A percentile compares a stretch with the other conserved stretches of the same genome.
Evolutionary conservation across 2,888 invertebrate species (phyloP).

Genomic region (Fabriciana adippe): DNA sequence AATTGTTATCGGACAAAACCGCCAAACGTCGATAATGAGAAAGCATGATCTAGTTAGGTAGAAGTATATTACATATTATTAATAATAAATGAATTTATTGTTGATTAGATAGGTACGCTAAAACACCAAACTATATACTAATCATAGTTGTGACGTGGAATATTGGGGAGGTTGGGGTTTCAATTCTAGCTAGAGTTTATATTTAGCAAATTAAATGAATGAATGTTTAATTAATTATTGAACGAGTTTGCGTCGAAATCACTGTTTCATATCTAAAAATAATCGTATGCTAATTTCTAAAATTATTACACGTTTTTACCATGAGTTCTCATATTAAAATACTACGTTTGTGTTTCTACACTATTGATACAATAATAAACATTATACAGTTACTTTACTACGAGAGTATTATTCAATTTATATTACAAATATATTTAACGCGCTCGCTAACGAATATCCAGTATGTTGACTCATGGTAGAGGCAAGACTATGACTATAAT

Average conservation of each 20-base stretch:
- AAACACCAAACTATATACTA: conserved; percentile 32
- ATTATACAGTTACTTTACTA: background rate
- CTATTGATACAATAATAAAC: background rate
- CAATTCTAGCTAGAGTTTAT: conserved; percentile 11
- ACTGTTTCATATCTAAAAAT: background rate
- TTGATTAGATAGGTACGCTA: conserved; percentile 37
- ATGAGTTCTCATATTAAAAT: background rate
- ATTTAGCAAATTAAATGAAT: conserved; percentile 9
- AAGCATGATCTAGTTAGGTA: conserved; percentile 35
- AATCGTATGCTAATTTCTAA: background rate
- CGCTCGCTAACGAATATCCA: background rate
- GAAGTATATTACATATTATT: conserved; percentile 25
- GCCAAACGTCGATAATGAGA: conserved; percentile 30
- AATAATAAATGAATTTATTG: conserved; percentile 39
- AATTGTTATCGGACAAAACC: conserved; percentile 32
- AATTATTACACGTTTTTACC: background rate
- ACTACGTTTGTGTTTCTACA: no score
- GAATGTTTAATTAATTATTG: conserved; percentile 2
- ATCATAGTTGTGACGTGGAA: conserved; percentile 12
- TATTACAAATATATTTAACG: background rate
- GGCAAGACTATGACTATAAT: conserved; percentile 4
- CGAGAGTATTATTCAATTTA: background rate
- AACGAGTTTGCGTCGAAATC: background rate
- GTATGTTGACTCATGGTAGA: background rate
- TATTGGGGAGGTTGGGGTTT: background rate